Conservation (phyloP, 2,113 vertebrate species). For the Fregetta grallaria region DNA sequence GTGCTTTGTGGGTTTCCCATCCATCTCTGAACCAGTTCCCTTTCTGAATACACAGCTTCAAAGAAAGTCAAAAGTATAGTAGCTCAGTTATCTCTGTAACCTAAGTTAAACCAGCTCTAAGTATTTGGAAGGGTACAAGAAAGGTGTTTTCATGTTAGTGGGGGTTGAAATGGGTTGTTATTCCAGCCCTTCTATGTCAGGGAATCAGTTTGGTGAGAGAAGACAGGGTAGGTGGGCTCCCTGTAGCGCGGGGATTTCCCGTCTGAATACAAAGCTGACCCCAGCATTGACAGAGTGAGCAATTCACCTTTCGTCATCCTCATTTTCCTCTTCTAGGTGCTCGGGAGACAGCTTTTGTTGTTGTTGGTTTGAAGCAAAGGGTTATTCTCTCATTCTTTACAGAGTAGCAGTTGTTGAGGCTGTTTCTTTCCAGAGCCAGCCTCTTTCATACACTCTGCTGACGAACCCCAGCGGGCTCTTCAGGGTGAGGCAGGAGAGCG, state of each 20-base stretch:
- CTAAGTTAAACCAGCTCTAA: not conserved
- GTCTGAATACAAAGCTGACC: not conserved
- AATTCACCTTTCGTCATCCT: not conserved
- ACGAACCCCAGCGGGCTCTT: slow-evolving; percentile 85
- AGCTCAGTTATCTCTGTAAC: not conserved
- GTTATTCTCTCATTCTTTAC: slow-evolving; percentile 12
- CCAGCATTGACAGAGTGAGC: not conserved
- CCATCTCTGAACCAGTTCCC: not conserved
- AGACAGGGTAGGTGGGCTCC: not conserved
- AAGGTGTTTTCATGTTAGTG: not conserved
- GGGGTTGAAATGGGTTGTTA: not conserved
- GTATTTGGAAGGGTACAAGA: not conserved
- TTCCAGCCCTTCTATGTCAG: not conserved
- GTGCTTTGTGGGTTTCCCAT: not conserved
- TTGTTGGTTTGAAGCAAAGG: not conserved
- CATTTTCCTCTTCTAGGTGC: not conserved
- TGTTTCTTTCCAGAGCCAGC: slow-evolving; percentile 85
- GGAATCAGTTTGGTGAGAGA: not conserved
- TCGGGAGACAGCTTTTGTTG: not conserved
- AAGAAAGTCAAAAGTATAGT: not conserved
- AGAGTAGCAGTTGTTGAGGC: slow-evolving; percentile 82
- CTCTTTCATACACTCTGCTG: slow-evolving; percentile 80
- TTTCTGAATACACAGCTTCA: not conserved
- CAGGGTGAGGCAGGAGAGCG: slow-evolving; percentile 80
- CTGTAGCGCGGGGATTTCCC: not conserved